Conservation (phyloP, 2,888 invertebrate species). For the Apocheima hispidaria region DNA sequence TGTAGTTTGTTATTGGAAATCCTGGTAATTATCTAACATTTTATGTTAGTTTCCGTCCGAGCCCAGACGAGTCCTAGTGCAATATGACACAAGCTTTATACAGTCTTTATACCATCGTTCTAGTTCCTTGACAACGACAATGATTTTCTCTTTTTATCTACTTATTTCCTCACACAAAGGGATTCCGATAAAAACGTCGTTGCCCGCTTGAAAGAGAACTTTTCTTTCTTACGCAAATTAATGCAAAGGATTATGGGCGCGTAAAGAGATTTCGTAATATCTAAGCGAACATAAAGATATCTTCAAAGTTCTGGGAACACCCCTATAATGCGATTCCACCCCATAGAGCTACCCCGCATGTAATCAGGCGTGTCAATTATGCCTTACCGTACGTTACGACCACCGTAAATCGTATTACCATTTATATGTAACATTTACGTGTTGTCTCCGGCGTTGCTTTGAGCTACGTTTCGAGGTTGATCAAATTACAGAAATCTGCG, state of each 20-base stretch:
- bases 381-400: conserved; percentile 29
- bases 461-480: not conserved
- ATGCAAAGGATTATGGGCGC: conserved; percentile 43
- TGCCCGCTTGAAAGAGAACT: conserved; percentile 19
- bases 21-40: too few species aligned
- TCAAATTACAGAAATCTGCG: too few species aligned
- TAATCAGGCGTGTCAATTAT: conserved; percentile 38
- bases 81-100: not conserved
- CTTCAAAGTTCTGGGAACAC: conserved; percentile 36
- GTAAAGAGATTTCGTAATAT: conserved; percentile 43
- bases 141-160: conserved; percentile 12
- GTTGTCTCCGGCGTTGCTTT: not conserved
- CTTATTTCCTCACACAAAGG: conserved; percentile 9
- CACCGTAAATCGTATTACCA: conserved; percentile 38
- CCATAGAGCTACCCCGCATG: conserved; percentile 27
- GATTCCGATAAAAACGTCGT: conserved; percentile 13
- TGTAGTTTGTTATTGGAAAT: too few species aligned
- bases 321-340: conserved; percentile 40
- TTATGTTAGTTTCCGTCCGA: not conserved
- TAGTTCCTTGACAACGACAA: conserved; percentile 14
- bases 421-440: conserved; percentile 31
- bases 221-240: conserved; percentile 40
- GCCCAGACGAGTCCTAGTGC: too few species aligned
- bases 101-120: conserved; percentile 4
- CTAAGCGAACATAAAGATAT: conserved; percentile 39